Conservation (phyloP, 1,140 invertebrate genomes). For the Drosophila orena region DNA sequence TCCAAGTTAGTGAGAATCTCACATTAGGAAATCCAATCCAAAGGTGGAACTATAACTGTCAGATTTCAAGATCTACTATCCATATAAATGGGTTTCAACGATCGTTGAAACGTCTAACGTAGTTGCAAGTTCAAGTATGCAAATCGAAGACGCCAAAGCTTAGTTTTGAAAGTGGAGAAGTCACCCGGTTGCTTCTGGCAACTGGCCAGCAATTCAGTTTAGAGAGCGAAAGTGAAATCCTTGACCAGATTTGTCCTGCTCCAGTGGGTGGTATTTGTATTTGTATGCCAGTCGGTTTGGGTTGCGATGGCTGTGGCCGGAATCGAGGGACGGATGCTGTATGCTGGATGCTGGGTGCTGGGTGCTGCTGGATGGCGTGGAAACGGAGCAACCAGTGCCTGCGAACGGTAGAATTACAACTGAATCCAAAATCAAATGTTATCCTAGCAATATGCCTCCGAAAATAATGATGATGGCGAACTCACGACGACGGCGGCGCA, state of each 20-base stretch:
- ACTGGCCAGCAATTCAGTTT: constrained; percentile 26
- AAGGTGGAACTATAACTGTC: too few relatives aligned
- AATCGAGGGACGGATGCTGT: constrained; percentile 6
- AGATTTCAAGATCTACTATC: neutral
- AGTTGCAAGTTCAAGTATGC: neutral
- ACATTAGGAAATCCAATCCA: neutral
- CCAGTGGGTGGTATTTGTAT: constrained; percentile 14
- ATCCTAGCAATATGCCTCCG: constrained; percentile 85
- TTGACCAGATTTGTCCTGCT: constrained; percentile 17
- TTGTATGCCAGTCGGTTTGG: neutral
- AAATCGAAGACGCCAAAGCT: neutral
- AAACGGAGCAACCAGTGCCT: constrained; percentile 81
- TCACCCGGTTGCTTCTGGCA: constrained; percentile 67
- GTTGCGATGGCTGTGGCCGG: constrained; percentile 12
- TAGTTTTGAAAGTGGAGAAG: constrained; percentile 52
- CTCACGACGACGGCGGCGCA: constrained; percentile 67
- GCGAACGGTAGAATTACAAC: constrained; percentile 85
- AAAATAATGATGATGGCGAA: constrained; percentile 77
- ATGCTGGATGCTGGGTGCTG: constrained; percentile 15
- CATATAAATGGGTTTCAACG: neutral
- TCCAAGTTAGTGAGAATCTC: too few relatives aligned
- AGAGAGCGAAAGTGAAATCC: constrained; percentile 77
- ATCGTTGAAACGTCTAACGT: too few relatives aligned
- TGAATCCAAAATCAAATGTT: constrained; percentile 85
- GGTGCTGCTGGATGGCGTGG: constrained; percentile 47